Conservation (phyloP, 2,113 vertebrate species). For the Cochlearius cochlearius region DNA sequence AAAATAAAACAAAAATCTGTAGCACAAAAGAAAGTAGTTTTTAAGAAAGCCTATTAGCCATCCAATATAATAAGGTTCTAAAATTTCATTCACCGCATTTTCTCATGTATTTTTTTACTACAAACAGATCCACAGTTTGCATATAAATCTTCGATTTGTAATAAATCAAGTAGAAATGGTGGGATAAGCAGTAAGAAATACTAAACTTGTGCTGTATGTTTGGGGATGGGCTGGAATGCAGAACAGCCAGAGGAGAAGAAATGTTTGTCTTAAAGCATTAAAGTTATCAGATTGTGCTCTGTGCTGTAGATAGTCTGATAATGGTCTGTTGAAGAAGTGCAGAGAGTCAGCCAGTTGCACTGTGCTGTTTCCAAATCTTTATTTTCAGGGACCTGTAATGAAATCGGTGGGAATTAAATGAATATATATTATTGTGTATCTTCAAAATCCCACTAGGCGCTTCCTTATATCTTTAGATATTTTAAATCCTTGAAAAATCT, state of each 20-base stretch:
- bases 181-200: background rate
- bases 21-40: background rate
- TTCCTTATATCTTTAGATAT: background rate
- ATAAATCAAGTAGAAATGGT: background rate
- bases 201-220: background rate
- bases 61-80: background rate
- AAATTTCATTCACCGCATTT: background rate
- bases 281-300: slow-evolving; percentile 16
- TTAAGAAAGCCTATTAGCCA: background rate
- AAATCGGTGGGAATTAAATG: background rate
- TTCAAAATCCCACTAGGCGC: background rate
- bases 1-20: background rate
- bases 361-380: background rate
- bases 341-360: background rate
- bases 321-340: background rate
- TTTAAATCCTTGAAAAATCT: background rate
- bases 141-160: background rate
- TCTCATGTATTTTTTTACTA: background rate
- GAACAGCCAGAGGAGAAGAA: background rate
- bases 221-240: slow-evolving; percentile 55
- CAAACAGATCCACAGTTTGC: background rate
- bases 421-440: background rate
- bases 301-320: slow-evolving; percentile 23
- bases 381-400: background rate
- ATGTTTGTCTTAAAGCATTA: slow-evolving; percentile 25